phyloP scores from a whole-genome alignment of 2,888 invertebrate species.

The Cotesia congregata region DNA sequence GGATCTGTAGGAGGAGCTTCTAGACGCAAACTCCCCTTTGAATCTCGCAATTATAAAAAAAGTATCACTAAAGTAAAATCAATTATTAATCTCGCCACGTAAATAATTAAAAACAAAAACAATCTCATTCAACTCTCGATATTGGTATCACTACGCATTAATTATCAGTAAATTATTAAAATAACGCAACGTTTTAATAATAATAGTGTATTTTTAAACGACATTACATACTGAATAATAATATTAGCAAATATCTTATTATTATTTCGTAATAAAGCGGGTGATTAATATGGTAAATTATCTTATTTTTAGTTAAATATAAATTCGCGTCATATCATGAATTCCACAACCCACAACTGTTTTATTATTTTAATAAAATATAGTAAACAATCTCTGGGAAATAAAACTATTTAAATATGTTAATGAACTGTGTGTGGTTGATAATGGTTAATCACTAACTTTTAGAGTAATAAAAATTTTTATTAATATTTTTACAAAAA shows the following conservation, averaged over 20 bases:
- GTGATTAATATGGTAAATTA: neutral
- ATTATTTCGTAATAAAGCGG: neutral
- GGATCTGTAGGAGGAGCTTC: neutral
- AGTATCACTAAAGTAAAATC: constrained; percentile 1
- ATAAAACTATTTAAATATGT: neutral
- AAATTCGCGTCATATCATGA: neutral
- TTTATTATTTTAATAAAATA: neutral
- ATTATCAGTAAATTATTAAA: neutral
- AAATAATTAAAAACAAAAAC: constrained; percentile 1
- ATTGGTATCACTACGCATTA: neutral
- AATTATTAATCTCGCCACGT: neutral
- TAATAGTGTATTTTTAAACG: neutral
- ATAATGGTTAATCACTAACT: neutral
- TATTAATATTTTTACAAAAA: neutral
- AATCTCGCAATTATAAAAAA: neutral
- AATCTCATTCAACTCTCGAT: constrained; percentile 1
- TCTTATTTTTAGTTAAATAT: neutral
- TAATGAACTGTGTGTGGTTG: neutral
- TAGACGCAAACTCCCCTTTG: neutral
- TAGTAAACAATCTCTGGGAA: neutral
- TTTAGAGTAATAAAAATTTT: neutral
- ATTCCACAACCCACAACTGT: neutral
- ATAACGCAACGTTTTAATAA: neutral
- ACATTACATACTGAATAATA: neutral
- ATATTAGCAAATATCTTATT: neutral